Evolutionary conservation across 2,888 invertebrate species (phyloP), one percentile per base, ranked within the genome.

Genomic region (Nomada fucata): DNA sequence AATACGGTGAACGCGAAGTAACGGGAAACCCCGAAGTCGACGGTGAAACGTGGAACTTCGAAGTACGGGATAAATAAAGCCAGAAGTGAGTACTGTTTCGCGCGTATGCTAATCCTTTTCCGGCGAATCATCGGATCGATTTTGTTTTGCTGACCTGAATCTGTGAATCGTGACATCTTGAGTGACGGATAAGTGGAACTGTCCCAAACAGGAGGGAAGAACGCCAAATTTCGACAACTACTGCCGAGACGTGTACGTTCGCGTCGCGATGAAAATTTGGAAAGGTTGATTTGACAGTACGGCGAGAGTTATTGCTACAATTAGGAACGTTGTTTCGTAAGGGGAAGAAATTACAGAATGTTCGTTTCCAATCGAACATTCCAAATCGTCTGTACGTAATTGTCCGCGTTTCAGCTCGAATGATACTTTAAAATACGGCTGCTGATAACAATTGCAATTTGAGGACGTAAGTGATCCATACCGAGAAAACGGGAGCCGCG

Each of bases 141-240:
- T 87, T 82, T 81, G 76, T 82, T 87, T 87, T 76, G 77, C 29
- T 86, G 87, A 87, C 87, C 87, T 73, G 86, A 76, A 84, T 87
- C 77, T 29, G 69, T 55, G 20, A 42, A n/a, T 63, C 42, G 18
- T 52, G 63, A n/a, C 57, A 47, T 60, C 72, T 50, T 68, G 63
- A 18, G 2, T 7, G 53, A 20, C n/a, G 11, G 64, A 26, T 18
- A 10, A 59, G 36, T 36, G 11, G 26, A 11, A 26, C 10, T 15
- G 5, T n/a, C 11, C 9, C 11, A 11, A 13, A 55, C 10, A 3
- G n/a, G 47, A 5, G 26, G 13, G 29, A n/a, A 53, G 0, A 23
- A 47, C 13, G 0, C 23, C 2, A 36, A 36, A 26, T 15, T 55
- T n/a, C 0, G 18, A 0, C 9, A 55, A 55, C 55, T n/a, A 36